Conservation (phyloP, 2,888 invertebrate species). For the Callyntrura sp. region DNA sequence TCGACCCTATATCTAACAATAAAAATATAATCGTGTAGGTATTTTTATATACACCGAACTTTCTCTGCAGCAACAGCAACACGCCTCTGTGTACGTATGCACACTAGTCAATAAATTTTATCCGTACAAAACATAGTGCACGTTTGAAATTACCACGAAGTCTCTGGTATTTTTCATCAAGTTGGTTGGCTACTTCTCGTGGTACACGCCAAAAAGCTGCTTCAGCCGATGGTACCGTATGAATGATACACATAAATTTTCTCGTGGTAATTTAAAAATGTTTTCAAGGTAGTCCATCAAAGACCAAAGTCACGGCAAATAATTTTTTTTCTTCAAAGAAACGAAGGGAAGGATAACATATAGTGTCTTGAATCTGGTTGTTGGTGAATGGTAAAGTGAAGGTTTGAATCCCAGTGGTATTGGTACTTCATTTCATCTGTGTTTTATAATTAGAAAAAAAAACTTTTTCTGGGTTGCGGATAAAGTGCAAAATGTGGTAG, state of each 20-base stretch:
- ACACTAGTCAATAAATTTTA: constrained; percentile 3
- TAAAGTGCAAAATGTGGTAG: background rate
- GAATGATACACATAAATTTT: constrained; percentile 43
- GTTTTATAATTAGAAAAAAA: constrained; percentile 13
- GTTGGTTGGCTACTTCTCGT: background rate
- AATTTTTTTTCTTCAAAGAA: too few relatives aligned
- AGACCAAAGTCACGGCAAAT: constrained; percentile 1
- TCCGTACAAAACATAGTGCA: background rate
- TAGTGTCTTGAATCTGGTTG: too few relatives aligned
- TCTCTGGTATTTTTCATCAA: background rate
- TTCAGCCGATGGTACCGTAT: background rate
- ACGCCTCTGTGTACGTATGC: background rate
- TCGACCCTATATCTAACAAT: background rate
- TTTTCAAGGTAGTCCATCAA: constrained; percentile 26
- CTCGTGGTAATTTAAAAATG: constrained; percentile 2
- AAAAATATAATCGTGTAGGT: background rate
- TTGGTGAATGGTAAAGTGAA: background rate
- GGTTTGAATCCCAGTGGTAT: background rate
- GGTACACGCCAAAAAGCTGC: background rate
- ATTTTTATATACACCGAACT: background rate
- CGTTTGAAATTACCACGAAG: background rate
- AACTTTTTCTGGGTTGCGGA: constrained; percentile 5
- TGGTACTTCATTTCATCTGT: background rate
- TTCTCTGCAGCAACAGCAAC: background rate
- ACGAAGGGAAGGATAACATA: background rate